A percentile compares a stretch with the other conserved stretches of the same genome.
These are phyloP conservation scores for Drosophila ambigua DNA, from an alignment of 1,140 invertebrate genomes.

Conservation along the genomic window DNA sequence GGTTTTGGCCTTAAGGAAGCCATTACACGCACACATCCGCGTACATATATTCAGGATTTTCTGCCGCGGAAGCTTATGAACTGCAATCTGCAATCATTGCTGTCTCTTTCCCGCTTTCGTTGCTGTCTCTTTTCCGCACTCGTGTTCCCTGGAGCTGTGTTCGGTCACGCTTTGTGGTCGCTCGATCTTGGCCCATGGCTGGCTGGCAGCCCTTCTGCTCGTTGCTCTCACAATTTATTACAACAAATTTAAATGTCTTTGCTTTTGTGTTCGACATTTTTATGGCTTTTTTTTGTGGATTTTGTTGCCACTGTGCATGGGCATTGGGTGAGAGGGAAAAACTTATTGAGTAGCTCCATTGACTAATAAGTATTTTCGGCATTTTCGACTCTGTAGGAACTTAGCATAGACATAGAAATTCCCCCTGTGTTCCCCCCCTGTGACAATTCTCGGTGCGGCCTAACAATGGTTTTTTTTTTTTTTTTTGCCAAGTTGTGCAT, in stretches of 20 bases:
- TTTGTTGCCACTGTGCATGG: conserved; percentile 32
- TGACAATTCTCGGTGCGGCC: no score
- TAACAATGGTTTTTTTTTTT: conserved; percentile 48
- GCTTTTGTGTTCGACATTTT: conserved; percentile 63
- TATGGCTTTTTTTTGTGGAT: conserved; percentile 26
- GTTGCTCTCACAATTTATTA: conserved; percentile 69
- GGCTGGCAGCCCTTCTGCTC: conserved; percentile 9
- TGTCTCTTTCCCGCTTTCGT: conserved; percentile 23
- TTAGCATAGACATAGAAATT: conserved; percentile 20
- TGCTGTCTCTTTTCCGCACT: conserved; percentile 20
- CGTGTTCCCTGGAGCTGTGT: conserved; percentile 21
- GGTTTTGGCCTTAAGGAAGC: conserved; percentile 75
- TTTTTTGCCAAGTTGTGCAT: conserved; percentile 52
- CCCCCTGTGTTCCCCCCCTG: conserved; percentile 1
- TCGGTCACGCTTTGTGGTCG: conserved; percentile 52
- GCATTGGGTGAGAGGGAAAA: conserved; percentile 12
- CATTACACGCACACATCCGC: conserved; percentile 72
- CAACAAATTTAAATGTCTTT: conserved; percentile 78
- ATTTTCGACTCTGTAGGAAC: not conserved
- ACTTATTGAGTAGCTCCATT: not conserved
- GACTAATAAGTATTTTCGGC: conserved; percentile 2
- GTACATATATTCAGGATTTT: conserved; percentile 15
- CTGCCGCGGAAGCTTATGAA: conserved; percentile 54
- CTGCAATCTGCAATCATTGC: conserved; percentile 65
- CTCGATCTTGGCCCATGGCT: not conserved